Evolutionary conservation across 2,888 invertebrate genomes (phyloP).

Genomic region (Watsonalla binaria): DNA sequence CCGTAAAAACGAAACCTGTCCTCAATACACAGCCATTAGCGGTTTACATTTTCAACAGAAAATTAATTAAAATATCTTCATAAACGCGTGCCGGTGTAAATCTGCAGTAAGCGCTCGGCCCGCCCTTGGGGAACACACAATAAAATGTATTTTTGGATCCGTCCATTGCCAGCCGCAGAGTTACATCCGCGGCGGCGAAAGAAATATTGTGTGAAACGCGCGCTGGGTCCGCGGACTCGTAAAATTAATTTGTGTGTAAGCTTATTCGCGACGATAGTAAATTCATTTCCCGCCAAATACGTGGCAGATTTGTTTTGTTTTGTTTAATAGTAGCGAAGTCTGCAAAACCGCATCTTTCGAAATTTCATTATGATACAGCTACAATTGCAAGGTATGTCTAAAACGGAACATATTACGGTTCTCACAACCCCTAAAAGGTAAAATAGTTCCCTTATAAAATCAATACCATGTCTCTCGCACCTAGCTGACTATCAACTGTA

Average conservation of each 20-base stretch:
- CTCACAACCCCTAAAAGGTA: no score
- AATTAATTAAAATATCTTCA: slow-evolving; percentile 62
- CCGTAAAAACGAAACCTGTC: not conserved
- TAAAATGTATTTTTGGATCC: slow-evolving; percentile 72
- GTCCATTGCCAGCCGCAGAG: slow-evolving; percentile 69
- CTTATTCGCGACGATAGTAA: slow-evolving; percentile 34
- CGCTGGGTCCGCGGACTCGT: slow-evolving; percentile 35
- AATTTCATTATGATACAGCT: no score
- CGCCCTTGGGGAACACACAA: slow-evolving; percentile 72
- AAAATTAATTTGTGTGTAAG: slow-evolving; percentile 42
- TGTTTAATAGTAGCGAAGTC: not conserved
- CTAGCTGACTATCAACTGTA: no score
- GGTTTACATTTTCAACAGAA: slow-evolving; percentile 52
- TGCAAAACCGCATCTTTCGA: no score
- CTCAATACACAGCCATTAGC: slow-evolving; percentile 35
- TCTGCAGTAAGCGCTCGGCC: slow-evolving; percentile 11
- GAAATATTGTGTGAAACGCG: slow-evolving; percentile 50
- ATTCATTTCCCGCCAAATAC: slow-evolving; percentile 19
- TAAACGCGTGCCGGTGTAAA: slow-evolving; percentile 25
- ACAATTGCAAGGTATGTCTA: no score
- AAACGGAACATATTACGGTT: no score
- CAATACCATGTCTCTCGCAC: no score
- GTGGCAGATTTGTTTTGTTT: not conserved
- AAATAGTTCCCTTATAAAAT: no score
- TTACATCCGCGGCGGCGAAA: slow-evolving; percentile 59